Base-by-base conservation (phyloP, 92 coral and sea anemone species). In the Porites rus region DNA sequence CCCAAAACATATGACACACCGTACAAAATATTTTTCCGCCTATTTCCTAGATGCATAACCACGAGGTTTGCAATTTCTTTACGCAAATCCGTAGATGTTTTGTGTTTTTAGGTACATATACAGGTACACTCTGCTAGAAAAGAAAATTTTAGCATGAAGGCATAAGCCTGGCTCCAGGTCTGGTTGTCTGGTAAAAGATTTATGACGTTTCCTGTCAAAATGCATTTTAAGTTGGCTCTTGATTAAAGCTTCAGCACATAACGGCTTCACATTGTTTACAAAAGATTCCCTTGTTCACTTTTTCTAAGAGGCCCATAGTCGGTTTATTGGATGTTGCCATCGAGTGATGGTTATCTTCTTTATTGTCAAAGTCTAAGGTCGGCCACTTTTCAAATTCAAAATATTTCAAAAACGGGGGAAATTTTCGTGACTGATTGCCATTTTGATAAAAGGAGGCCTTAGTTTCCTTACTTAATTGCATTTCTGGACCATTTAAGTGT, bases 361-460 rank as follows among this genome's bases (percentile, higher is more conserved):
- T 3, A 31, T 31, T 31, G 38, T 31, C 38, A 31, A 28, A 7
- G 24, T 38, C 70, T 24, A 77, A 61, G 9, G 24, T 6, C 58
- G 91, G 91, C 86, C 86, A 87, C 71, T 74, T 70, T 25, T 72
- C 77, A 51, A 80, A 87, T 80, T 87, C 91, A 31, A 31, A 31
- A 31, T 93, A 28, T 92, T 58, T 65, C 73, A 14, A 79, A 69
- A 25, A 87, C 21, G 9, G 91, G 86, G 58, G 21, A 74, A 79
- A 87, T 52, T 65, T 79, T 71, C 86, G 62, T n/a, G 86, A 79
- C 77, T 72, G 86, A 80, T 87, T 71, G 78, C 90, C 53, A 86
- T 79, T 62, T 87, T 87, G 14, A 31, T 1, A 31, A 31, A 31
- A 31, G 38, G 38, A 31, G 38, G 38, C 22, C 9, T 61, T 43